A percentile compares a stretch with the other conserved stretches of the same genome.
phyloP scores from a whole-genome alignment of 2,113 vertebrate genomes.

The Corydoras sp. region DNA sequence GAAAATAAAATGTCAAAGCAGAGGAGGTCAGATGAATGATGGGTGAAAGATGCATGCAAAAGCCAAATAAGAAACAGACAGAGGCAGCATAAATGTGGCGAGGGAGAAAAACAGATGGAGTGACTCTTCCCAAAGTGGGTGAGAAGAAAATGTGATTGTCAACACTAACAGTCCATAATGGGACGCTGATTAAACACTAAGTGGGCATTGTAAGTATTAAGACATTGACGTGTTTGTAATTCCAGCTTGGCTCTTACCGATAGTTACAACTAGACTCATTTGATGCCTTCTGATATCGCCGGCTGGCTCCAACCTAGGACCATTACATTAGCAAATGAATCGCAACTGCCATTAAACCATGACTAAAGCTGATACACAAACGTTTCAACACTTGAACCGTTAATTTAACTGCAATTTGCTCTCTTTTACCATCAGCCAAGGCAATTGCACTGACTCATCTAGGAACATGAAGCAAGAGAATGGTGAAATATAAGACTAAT shows the following conservation, averaged over 20 bases:
- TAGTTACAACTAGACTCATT: slow-evolving; percentile 50
- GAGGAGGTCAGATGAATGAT: not conserved
- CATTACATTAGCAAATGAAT: slow-evolving; percentile 42
- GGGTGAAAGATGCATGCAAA: not conserved
- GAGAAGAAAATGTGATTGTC: slow-evolving; percentile 16
- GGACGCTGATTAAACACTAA: slow-evolving; percentile 35
- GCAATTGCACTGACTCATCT: slow-evolving; percentile 25
- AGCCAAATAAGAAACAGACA: not conserved
- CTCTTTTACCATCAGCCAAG: slow-evolving; percentile 25
- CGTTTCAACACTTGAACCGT: slow-evolving; percentile 13
- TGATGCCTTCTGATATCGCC: slow-evolving; percentile 36
- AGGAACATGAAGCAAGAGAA: slow-evolving; percentile 5
- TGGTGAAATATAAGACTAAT: slow-evolving; percentile 38
- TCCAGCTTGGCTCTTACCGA: slow-evolving; percentile 49
- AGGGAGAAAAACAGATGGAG: not conserved
- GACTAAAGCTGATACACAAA: not conserved
- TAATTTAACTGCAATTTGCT: slow-evolving; percentile 4
- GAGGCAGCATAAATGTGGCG: not conserved
- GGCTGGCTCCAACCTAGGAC: slow-evolving; percentile 45
- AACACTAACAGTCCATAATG: slow-evolving; percentile 27
- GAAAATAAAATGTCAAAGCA: no score
- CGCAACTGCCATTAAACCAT: slow-evolving; percentile 28
- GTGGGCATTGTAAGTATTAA: slow-evolving; percentile 39
- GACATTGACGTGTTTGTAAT: slow-evolving; percentile 51
- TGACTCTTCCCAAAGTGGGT: not conserved